Percentiles rank a stretch among this genome's conserved stretches.
Conservation (phyloP, 1,140 invertebrate species). For the Musca vetustissima region DNA sequence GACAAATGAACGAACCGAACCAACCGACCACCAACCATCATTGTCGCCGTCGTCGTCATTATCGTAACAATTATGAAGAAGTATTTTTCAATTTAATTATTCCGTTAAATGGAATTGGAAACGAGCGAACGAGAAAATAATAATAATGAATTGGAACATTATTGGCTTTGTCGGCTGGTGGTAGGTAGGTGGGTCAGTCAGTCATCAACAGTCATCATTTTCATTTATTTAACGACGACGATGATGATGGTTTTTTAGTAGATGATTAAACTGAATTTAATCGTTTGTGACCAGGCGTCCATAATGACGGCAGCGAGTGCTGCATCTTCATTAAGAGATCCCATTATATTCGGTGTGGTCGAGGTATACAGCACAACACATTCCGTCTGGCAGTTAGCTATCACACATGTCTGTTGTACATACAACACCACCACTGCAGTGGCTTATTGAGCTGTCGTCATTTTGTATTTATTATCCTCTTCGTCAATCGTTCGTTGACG, state of each 20-base stretch:
- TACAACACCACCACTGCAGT: background rate
- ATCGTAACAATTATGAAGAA: background rate
- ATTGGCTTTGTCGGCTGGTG: too few relatives aligned
- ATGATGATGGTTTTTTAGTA: constrained; percentile 43
- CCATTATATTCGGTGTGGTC: background rate
- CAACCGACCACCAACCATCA: too few relatives aligned
- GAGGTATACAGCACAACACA: too few relatives aligned
- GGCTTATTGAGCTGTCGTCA: background rate
- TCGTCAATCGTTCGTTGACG: background rate
- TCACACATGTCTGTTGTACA: background rate
- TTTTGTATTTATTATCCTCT: background rate
- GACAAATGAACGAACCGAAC: too few relatives aligned
- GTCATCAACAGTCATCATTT: background rate
- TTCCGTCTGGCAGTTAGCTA: too few relatives aligned
- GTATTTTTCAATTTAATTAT: too few relatives aligned
- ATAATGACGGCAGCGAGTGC: constrained; percentile 27
- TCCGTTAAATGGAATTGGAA: too few relatives aligned
- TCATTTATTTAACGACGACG: constrained; percentile 6
- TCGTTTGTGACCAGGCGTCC: constrained; percentile 55
- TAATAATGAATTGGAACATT: constrained; percentile 26
- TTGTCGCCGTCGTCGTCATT: too few relatives aligned
- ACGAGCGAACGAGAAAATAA: too few relatives aligned
- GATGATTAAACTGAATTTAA: constrained; percentile 57
- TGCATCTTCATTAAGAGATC: constrained; percentile 9
- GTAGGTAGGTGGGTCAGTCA: too few relatives aligned